Evolutionary conservation across 1,140 invertebrate genomes (phyloP).

Genomic region (Colletes gigas): DNA sequence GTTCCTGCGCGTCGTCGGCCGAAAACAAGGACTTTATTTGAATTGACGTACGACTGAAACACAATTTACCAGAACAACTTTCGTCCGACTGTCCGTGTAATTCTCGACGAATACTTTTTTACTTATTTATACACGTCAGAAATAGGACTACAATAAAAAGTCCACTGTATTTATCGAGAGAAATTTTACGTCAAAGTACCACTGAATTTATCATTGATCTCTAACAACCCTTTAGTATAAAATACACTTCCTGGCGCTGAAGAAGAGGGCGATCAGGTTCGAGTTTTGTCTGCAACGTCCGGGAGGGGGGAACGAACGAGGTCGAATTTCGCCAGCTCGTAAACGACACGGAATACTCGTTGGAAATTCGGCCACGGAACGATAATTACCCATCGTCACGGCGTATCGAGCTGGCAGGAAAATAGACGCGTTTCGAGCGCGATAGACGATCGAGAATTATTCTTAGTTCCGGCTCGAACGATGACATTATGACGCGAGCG

Average conservation of each 20-base stretch:
- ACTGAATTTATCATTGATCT: no score
- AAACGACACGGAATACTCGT: background rate
- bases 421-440: background rate
- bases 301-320: no score
- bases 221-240: no score
- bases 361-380: background rate
- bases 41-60: conserved; percentile 36
- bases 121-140: background rate
- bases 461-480: conserved; percentile 16
- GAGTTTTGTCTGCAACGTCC: no score
- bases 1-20: background rate
- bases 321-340: background rate
- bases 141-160: no score
- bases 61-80: conserved; percentile 19
- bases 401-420: background rate
- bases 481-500: background rate
- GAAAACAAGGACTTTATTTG: background rate
- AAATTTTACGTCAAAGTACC: no score
- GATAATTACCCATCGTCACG: background rate
- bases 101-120: background rate
- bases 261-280: no score
- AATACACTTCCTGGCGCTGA: no score
- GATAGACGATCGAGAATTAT: conserved; percentile 4
- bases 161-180: no score
- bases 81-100: background rate